Base-by-base conservation (phyloP, 2,888 invertebrate genomes). In the Macrosoma leucophasiata region DNA sequence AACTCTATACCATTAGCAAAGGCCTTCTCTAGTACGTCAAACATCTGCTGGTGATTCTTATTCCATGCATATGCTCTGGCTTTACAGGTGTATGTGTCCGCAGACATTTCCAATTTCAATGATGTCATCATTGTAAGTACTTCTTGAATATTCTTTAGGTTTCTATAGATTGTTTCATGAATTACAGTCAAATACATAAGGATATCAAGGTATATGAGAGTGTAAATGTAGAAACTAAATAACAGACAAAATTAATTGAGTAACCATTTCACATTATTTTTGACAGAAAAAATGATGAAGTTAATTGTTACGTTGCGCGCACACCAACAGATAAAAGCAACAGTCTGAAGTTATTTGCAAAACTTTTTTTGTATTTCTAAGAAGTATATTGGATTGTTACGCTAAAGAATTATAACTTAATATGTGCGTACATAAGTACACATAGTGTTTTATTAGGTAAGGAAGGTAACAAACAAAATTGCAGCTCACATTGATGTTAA, bases 101-200 rank as follows among this genome's bases (percentile, higher is more conserved):
- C 40, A 10, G 84, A 81, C 2, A 69, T 62, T 0, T 68, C 48
- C 2, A 90, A 52, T 32, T 86, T 85, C 0, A 87, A 74, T 0
- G 87, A 82, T 27, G 67, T 76, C 89, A 91, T 89, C 60, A 86
- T 87, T 19, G 73, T 71, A 3, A 88, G 49, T 0, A 88, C 82
- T 36, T 81, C 67, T 47, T 85, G 62, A 2, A 82, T 85, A 14
- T 78, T 82, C 1, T 70, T 46, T 1, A 65, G 33, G 9, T 74
- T 75, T 3, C 82, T 81, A 52, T 8, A 57, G 34, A 12, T 22
- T 22, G 36, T 23, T n/a, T 33, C n/a, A 19, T 13, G 21, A 28
- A 26, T 29, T 13, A 36, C 10, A 33, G 17, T 13, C 11, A 15
- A n/a, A n/a, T n/a, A n/a, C n/a, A n/a, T n/a, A n/a, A n/a, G n/a